Evolutionary conservation across 2,797 vertebrate species (phyloP).

Genomic region (Podargus strigoides): DNA sequence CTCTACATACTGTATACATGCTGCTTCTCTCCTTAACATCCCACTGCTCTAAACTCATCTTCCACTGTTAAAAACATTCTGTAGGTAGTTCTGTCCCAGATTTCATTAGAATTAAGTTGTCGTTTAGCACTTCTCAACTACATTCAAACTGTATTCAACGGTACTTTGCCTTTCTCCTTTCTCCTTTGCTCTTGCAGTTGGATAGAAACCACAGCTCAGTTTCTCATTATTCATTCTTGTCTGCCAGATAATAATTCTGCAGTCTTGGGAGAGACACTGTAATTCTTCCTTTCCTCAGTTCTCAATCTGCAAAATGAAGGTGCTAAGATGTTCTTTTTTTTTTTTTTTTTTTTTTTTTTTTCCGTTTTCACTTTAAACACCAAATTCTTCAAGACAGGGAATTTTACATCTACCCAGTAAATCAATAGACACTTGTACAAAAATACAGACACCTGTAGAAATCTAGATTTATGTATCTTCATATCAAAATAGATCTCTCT

Average conservation of each 20-base stretch:
- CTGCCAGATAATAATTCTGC: neutral
- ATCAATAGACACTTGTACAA: neutral
- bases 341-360: fast-evolving
- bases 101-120: neutral
- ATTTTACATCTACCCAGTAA: neutral
- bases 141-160: neutral
- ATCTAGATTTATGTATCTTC: neutral
- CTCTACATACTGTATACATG: fast-evolving
- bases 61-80: neutral
- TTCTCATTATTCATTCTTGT: neutral
- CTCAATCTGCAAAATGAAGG: neutral
- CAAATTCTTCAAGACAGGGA: neutral
- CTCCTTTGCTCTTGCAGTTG: neutral
- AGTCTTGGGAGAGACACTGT: neutral
- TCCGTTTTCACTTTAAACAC: neutral
- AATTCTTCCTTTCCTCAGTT: neutral
- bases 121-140: neutral
- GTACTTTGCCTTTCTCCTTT: neutral
- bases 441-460: neutral
- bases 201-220: neutral
- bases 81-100: neutral
- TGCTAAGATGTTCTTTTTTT: fast-evolving
- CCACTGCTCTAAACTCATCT: neutral
- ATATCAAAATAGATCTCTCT: neutral
- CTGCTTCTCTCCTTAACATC: neutral